Percentiles rank a stretch among this genome's conserved stretches.
These are phyloP conservation scores for Dinomys branickii DNA, from an alignment of 2,113 vertebrate species.

Conservation along the genomic window DNA sequence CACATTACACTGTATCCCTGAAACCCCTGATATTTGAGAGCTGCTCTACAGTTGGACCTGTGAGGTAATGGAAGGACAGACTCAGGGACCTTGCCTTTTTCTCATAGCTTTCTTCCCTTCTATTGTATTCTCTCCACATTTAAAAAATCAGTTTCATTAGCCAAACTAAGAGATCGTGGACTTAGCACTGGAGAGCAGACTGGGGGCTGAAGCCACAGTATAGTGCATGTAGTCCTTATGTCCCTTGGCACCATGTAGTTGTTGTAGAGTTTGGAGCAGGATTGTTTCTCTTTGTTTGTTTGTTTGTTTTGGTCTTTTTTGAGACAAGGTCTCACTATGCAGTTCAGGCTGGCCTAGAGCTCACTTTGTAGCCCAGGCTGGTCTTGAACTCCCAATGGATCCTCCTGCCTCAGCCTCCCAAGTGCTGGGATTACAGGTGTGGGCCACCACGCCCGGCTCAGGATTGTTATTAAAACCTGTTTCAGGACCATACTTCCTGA, in stretches of 20 bases:
- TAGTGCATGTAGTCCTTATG: neutral
- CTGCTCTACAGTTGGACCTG: slow-evolving; percentile 28
- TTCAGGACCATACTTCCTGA: neutral
- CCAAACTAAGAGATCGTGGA: neutral
- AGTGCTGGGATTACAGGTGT: no score
- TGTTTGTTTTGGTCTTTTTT: no score
- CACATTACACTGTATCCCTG: neutral
- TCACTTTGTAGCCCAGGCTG: no score
- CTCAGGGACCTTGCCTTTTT: neutral
- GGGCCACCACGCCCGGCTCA: no score
- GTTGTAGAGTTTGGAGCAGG: neutral
- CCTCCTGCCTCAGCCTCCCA: no score
- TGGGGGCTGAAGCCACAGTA: neutral
- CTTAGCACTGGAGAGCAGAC: neutral
- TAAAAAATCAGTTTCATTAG: neutral
- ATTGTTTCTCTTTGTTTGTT: no score
- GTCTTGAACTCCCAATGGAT: no score
- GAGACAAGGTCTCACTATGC: no score
- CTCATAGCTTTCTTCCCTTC: slow-evolving; percentile 44
- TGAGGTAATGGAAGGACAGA: neutral
- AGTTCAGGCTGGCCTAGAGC: no score
- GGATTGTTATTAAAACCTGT: neutral
- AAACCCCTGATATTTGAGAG: neutral
- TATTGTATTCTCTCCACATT: neutral
- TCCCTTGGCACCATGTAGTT: neutral